These are phyloP conservation scores for Odobenus rosmarus DNA, from an alignment of 2,113 vertebrate species.

Conservation along the genomic window DNA sequence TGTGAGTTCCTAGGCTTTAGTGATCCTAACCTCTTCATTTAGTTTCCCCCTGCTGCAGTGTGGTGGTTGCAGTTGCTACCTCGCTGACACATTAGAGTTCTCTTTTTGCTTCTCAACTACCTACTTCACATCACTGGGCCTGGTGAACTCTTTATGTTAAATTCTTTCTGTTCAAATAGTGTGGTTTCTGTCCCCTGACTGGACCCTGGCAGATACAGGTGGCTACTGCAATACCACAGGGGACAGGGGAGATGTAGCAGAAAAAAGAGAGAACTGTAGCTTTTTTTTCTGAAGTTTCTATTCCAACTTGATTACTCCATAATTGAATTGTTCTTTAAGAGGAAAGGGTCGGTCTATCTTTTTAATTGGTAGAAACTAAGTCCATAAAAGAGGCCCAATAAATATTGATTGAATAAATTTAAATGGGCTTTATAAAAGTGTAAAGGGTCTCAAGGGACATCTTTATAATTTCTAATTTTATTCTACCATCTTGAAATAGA, in stretches of 20 bases:
- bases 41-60: not conserved
- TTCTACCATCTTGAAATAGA: conserved; percentile 48
- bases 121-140: not conserved
- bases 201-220: not conserved
- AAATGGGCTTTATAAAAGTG: not conserved
- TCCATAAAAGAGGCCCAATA: not conserved
- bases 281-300: not conserved
- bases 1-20: not conserved
- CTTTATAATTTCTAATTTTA: conserved; percentile 48
- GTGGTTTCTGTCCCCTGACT: not conserved
- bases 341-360: not conserved
- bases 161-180: not conserved
- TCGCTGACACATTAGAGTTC: not conserved
- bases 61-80: not conserved
- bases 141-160: not conserved
- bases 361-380: not conserved
- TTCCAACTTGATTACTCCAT: not conserved
- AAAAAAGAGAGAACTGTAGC: not conserved
- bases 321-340: not conserved
- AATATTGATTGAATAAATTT: conserved; percentile 41
- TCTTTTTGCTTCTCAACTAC: not conserved
- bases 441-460: conserved; percentile 23
- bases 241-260: not conserved
- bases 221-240: not conserved
- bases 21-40: not conserved